These are phyloP conservation scores for Petrocephalus microphthalmus DNA, from an alignment of 2,113 vertebrate genomes.

Conservation along the genomic window DNA sequence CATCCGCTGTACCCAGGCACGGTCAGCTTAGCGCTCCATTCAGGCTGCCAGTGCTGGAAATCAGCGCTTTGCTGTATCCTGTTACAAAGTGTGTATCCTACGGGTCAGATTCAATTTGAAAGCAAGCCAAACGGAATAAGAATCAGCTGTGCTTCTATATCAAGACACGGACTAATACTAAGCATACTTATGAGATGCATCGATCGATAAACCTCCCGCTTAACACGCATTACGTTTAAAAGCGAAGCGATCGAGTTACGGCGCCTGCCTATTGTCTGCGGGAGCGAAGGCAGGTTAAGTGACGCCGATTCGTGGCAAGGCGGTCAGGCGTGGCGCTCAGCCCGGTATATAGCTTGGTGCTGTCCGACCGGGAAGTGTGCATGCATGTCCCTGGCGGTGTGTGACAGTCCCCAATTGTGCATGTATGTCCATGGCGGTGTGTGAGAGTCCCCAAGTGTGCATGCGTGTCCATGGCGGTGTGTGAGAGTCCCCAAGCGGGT, in stretches of 20 bases:
- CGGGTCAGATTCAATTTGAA: neutral
- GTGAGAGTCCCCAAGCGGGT: neutral
- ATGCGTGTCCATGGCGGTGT: neutral
- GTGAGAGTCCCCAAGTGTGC: too few relatives aligned
- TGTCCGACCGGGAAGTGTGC: neutral
- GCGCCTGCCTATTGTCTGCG: neutral
- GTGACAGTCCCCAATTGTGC: too few relatives aligned
- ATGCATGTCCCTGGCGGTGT: neutral
- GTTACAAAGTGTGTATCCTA: neutral
- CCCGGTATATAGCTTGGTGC: neutral
- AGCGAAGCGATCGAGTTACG: neutral
- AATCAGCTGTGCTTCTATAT: neutral
- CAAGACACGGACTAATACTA: neutral
- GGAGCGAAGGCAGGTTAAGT: neutral
- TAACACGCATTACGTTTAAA: neutral
- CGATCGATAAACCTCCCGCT: neutral
- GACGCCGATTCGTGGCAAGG: neutral
- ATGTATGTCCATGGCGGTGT: too few relatives aligned
- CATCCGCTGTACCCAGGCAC: neutral
- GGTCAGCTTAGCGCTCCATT: neutral
- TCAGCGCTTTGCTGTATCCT: neutral
- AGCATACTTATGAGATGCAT: neutral
- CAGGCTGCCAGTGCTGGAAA: neutral
- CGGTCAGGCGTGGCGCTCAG: neutral
- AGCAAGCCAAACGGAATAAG: neutral